These are phyloP conservation scores for Glaucidium brasilianum DNA, from an alignment of 2,113 vertebrate species.

Conservation along the genomic window DNA sequence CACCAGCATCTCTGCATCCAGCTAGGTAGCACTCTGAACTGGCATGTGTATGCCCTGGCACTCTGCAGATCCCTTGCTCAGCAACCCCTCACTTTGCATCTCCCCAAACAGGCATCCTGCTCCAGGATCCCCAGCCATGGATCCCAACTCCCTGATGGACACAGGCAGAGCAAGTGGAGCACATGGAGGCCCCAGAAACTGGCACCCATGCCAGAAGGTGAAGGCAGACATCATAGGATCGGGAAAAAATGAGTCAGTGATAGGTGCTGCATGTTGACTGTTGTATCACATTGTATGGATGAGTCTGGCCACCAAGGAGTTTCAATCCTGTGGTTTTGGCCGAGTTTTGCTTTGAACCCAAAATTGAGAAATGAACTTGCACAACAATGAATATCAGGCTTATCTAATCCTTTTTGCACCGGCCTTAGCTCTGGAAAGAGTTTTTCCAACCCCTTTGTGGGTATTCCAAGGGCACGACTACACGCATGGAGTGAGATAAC, in stretches of 20 bases:
- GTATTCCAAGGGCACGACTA: not conserved
- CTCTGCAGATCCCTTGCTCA: not conserved
- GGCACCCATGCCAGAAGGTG: not conserved
- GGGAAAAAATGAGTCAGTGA: not conserved
- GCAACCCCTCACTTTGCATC: not conserved
- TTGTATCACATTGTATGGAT: fast-evolving
- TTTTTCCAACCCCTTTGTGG: not conserved
- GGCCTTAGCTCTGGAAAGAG: not conserved
- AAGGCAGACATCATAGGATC: not conserved
- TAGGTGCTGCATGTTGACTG: not conserved
- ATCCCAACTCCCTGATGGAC: not conserved
- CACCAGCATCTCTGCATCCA: not conserved
- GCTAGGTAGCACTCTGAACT: not conserved
- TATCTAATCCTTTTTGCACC: not conserved
- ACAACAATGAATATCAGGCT: not conserved
- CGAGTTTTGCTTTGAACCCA: not conserved
- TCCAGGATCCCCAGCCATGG: fast-evolving
- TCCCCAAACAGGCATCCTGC: not conserved
- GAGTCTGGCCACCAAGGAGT: not conserved
- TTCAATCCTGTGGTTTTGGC: not conserved
- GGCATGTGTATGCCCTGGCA: fast-evolving
- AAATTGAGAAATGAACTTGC: not conserved
- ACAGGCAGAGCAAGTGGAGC: not conserved
- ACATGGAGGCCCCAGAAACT: fast-evolving
- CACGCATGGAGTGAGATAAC: not conserved